These are phyloP conservation scores for Drosophila hamatofila DNA, from an alignment of 2,888 invertebrate genomes.

Conservation along the genomic window DNA sequence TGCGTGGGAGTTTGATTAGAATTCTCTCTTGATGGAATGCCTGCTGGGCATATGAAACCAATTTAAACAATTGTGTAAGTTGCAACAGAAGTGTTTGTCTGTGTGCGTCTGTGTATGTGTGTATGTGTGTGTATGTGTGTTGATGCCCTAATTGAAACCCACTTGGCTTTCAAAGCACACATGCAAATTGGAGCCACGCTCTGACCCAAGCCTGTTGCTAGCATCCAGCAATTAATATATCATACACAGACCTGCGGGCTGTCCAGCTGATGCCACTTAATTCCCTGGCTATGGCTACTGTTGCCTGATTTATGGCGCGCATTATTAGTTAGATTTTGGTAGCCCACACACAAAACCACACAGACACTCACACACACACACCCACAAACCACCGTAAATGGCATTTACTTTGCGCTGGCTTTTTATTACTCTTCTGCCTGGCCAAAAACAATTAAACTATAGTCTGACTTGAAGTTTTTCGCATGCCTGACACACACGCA, in stretches of 20 bases:
- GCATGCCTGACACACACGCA: slow-evolving; percentile 71
- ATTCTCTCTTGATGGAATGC: slow-evolving; percentile 21
- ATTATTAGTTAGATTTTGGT: slow-evolving; percentile 62
- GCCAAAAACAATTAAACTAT: slow-evolving; percentile 66
- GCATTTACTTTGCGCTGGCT: slow-evolving; percentile 20
- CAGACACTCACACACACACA: slow-evolving; percentile 5
- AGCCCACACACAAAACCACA: slow-evolving; percentile 1
- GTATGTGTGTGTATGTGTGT: background rate
- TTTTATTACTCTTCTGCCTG: slow-evolving; percentile 57
- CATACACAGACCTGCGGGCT: slow-evolving; percentile 49
- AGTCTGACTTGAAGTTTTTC: slow-evolving; percentile 54
- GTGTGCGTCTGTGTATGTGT: background rate
- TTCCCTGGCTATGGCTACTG: slow-evolving; percentile 46
- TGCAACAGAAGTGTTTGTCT: slow-evolving; percentile 34
- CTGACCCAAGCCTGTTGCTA: slow-evolving; percentile 16
- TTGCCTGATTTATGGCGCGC: slow-evolving; percentile 69
- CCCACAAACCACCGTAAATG: slow-evolving; percentile 5
- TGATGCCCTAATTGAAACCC: slow-evolving; percentile 54
- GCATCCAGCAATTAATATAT: slow-evolving; percentile 70
- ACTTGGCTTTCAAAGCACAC: slow-evolving; percentile 42
- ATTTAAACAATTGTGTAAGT: slow-evolving; percentile 53
- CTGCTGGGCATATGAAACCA: slow-evolving; percentile 47
- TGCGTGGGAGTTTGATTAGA: slow-evolving; percentile 11
- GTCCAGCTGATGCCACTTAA: slow-evolving; percentile 54
- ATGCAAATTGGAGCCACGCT: slow-evolving; percentile 51